phyloP scores from a whole-genome alignment of 2,113 vertebrate species.

The Scytalopus superciliaris region DNA sequence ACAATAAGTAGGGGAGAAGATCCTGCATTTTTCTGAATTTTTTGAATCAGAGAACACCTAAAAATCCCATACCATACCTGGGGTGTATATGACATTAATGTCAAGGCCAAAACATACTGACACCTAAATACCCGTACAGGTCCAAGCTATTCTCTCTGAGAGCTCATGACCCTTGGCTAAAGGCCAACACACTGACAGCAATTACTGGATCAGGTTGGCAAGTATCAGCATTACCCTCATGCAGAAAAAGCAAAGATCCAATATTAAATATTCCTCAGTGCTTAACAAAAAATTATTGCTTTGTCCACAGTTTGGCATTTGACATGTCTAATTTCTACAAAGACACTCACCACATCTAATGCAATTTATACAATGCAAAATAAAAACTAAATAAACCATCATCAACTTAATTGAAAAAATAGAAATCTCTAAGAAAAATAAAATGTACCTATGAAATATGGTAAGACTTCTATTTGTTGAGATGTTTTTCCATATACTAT shows the following conservation, averaged over 20 bases:
- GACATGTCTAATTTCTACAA: background rate
- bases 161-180: background rate
- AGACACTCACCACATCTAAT: background rate
- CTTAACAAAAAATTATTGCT: background rate
- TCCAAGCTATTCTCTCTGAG: background rate
- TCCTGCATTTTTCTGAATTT: background rate
- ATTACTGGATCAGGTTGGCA: background rate
- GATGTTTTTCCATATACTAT: background rate
- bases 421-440: background rate
- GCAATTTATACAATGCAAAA: background rate
- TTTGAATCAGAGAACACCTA: background rate
- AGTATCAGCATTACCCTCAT: background rate
- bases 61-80: background rate
- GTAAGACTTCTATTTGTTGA: background rate
- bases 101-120: background rate
- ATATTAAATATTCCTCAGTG: background rate
- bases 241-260: background rate
- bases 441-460: background rate
- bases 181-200: background rate
- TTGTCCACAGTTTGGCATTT: background rate
- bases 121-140: background rate
- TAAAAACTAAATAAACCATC: slow-evolving; percentile 15
- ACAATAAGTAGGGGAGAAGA: background rate
- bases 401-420: background rate
- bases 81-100: background rate